Conservation (phyloP, 2,888 invertebrate species). For the Thymelicus sylvestris region DNA sequence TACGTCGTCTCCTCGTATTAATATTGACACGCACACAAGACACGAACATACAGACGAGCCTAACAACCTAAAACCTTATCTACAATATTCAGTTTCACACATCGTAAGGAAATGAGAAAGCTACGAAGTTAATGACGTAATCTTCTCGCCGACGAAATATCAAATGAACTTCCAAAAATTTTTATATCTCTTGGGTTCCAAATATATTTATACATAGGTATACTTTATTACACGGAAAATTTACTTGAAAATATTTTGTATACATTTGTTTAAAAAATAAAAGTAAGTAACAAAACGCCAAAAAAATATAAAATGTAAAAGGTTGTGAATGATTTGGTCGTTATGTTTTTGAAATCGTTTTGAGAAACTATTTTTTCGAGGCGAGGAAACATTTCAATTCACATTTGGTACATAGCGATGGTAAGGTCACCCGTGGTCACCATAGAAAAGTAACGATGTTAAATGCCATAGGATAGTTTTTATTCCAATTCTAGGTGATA, state of each 20-base stretch:
- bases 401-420: no score
- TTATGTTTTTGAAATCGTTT: no score
- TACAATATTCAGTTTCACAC: neutral
- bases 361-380: no score
- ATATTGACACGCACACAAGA: slow-evolving; percentile 7
- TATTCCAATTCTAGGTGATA: no score
- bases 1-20: neutral
- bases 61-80: neutral
- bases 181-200: neutral
- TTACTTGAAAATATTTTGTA: neutral
- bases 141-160: slow-evolving; percentile 2
- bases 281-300: no score
- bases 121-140: slow-evolving; percentile 5
- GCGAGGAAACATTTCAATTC: no score
- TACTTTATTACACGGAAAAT: neutral
- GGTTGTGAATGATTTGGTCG: no score
- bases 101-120: neutral
- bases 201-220: neutral
- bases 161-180: slow-evolving; percentile 4
- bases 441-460: no score
- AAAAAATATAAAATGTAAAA: no score
- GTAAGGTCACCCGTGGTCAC: no score
- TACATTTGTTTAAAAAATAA: neutral
- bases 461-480: no score
- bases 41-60: no score